Evolutionary conservation across 2,113 vertebrate genomes (phyloP).

Genomic region (Coryphaenoides rupestris): DNA sequence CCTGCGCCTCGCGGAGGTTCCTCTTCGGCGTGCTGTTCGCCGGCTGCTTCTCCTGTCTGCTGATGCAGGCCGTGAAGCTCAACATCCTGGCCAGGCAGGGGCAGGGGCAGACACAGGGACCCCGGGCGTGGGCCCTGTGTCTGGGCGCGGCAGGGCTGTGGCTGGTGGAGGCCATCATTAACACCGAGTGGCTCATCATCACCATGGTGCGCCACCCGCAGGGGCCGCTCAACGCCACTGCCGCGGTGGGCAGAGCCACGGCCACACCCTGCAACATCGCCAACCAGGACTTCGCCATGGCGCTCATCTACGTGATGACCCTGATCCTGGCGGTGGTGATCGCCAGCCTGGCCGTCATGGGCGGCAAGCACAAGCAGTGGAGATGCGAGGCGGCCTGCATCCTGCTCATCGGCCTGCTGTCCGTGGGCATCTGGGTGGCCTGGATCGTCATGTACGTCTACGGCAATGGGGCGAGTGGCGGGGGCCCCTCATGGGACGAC

Average conservation of each 20-base stretch:
- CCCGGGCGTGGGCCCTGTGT: slow-evolving; percentile 74
- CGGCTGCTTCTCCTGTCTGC: slow-evolving; percentile 87
- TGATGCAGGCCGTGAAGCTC: slow-evolving; percentile 79
- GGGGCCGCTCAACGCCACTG: slow-evolving; percentile 1
- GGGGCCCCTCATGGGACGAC: slow-evolving; percentile 79
- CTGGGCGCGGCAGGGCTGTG: slow-evolving; percentile 73
- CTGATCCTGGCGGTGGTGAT: slow-evolving; percentile 73
- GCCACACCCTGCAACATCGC: slow-evolving; percentile 72
- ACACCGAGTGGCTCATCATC: slow-evolving; percentile 91
- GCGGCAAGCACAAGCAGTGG: slow-evolving; percentile 78
- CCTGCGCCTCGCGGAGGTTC: slow-evolving; percentile 86
- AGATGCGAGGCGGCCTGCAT: slow-evolving; percentile 73
- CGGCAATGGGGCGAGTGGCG: slow-evolving; percentile 64
- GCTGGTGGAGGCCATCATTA: slow-evolving; percentile 90
- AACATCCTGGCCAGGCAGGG: slow-evolving; percentile 77
- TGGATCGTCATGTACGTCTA: slow-evolving; percentile 92
- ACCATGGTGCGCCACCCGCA: slow-evolving; percentile 72
- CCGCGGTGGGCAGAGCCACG: rapidly evolving
- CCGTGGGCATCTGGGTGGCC: slow-evolving; percentile 83
- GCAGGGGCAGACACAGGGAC: slow-evolving; percentile 64
- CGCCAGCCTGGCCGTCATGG: slow-evolving; percentile 69
- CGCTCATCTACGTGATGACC: slow-evolving; percentile 88
- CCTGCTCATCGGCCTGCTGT: slow-evolving; percentile 72
- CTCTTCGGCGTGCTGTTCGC: slow-evolving; percentile 89
- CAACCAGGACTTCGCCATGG: slow-evolving; percentile 90